These are phyloP conservation scores for Plestiodon gilberti DNA, from an alignment of 2,113 vertebrate genomes.

Conservation along the genomic window DNA sequence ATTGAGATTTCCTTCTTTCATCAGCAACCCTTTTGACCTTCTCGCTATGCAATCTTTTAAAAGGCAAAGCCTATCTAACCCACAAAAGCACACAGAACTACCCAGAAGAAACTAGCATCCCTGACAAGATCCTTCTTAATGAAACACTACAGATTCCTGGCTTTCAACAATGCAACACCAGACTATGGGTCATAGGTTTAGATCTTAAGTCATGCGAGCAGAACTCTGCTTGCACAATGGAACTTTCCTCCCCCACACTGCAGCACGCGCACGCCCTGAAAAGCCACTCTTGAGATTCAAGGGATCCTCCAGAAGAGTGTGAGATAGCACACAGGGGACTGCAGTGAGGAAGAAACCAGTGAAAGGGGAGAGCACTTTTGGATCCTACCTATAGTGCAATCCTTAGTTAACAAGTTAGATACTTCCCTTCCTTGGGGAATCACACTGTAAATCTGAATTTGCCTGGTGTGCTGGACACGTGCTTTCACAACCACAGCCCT, in stretches of 20 bases:
- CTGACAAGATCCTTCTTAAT: not conserved
- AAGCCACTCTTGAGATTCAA: no score
- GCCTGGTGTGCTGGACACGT: not conserved
- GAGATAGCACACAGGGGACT: no score
- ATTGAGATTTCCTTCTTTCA: slow-evolving; percentile 61
- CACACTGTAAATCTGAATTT: not conserved
- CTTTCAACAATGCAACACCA: rapidly evolving
- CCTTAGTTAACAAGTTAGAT: no score
- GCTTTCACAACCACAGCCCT: not conserved
- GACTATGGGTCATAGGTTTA: not conserved
- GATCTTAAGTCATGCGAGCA: no score
- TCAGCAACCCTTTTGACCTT: slow-evolving; percentile 48
- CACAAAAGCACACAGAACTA: slow-evolving; percentile 52
- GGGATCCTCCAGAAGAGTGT: no score
- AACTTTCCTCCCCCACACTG: no score
- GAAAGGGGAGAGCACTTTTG: no score
- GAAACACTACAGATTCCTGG: not conserved
- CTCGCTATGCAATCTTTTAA: slow-evolving; percentile 54
- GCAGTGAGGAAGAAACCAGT: no score
- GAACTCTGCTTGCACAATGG: no score
- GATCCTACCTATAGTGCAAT: no score
- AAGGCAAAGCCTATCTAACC: slow-evolving; percentile 26
- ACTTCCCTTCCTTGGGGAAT: not conserved
- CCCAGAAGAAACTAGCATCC: not conserved
- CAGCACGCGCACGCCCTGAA: no score